Percentiles rank a stretch among this genome's conserved stretches.
phyloP scores from a whole-genome alignment of 1,140 invertebrate species.

The Hetaerina americana region DNA sequence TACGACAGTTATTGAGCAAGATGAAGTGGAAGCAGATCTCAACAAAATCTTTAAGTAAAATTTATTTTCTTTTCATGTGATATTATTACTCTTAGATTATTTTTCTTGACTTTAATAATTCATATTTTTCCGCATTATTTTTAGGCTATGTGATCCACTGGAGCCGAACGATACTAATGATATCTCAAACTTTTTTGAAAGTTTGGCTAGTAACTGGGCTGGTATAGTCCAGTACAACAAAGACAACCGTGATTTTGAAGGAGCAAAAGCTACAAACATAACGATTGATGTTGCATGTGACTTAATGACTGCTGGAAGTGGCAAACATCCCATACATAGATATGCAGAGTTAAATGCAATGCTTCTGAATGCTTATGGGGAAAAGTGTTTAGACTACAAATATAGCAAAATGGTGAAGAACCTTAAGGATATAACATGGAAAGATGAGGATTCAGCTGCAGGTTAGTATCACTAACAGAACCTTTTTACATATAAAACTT shows the following conservation, averaged over 20 bases:
- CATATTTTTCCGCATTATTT: conserved; percentile 14
- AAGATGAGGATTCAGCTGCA: conserved; percentile 42
- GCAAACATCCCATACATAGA: conserved; percentile 47
- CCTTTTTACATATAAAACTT: too few relatives aligned
- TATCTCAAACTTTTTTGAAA: conserved; percentile 65
- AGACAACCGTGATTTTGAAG: conserved; percentile 65
- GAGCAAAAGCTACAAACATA: conserved; percentile 45
- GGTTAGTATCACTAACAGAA: conserved; percentile 37
- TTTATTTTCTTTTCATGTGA: conserved; percentile 8
- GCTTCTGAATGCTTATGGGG: conserved; percentile 47
- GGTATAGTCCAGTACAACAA: conserved; percentile 90
- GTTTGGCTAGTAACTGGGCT: conserved; percentile 68
- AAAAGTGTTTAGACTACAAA: conserved; percentile 70
- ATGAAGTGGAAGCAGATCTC: conserved; percentile 43
- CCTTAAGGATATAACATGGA: conserved; percentile 56
- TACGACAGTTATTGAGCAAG: conserved; percentile 42
- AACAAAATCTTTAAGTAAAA: conserved; percentile 52
- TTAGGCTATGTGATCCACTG: conserved; percentile 63
- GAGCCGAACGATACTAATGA: conserved; percentile 51
- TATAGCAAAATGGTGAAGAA: conserved; percentile 66
- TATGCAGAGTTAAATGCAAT: conserved; percentile 60
- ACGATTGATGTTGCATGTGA: conserved; percentile 69
- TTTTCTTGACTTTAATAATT: conserved; percentile 13
- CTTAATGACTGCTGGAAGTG: conserved; percentile 50
- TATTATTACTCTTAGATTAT: neutral